Evolutionary conservation across 2,113 vertebrate species (phyloP).

Genomic region (Clarias macrocephalus): DNA sequence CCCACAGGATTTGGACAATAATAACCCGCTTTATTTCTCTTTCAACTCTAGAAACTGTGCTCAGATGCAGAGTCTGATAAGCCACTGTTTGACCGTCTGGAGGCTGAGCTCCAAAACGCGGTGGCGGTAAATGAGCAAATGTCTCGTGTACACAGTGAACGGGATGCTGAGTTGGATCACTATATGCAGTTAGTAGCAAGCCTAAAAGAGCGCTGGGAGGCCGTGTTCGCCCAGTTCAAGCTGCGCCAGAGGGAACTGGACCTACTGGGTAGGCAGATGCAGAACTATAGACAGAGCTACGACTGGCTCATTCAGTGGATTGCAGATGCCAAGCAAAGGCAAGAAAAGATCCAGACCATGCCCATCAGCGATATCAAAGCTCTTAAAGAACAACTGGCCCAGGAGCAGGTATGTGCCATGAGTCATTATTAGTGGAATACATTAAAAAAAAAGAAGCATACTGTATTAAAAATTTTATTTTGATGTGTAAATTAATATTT

Average conservation of each 20-base stretch:
- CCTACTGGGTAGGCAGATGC: slow-evolving; percentile 83
- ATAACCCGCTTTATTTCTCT: not conserved
- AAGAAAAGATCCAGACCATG: slow-evolving; percentile 84
- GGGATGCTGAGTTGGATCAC: slow-evolving; percentile 86
- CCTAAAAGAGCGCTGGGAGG: slow-evolving; percentile 91
- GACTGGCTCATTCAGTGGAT: slow-evolving; percentile 84
- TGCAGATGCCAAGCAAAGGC: slow-evolving; percentile 76
- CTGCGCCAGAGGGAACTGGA: slow-evolving; percentile 84
- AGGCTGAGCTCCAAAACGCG: slow-evolving; percentile 79
- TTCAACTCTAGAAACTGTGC: slow-evolving; percentile 73
- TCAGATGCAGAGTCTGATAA: slow-evolving; percentile 79
- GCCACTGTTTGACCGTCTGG: slow-evolving; percentile 77
- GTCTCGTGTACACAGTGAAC: slow-evolving; percentile 82
- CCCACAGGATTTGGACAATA: not conserved
- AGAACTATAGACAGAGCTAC: slow-evolving; percentile 79
- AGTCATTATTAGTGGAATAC: not conserved
- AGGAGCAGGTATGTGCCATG: slow-evolving; percentile 81
- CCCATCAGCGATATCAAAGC: slow-evolving; percentile 72
- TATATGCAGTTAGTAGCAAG: slow-evolving; percentile 76
- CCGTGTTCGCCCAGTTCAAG: slow-evolving; percentile 80
- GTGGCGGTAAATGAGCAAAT: slow-evolving; percentile 80
- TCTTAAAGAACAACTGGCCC: slow-evolving; percentile 81
- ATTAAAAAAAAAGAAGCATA: not conserved
- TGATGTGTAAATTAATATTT: not conserved
- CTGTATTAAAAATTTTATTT: not conserved